Conservation (phyloP, 1,140 invertebrate species). For the Heliconius melpomene region DNA sequence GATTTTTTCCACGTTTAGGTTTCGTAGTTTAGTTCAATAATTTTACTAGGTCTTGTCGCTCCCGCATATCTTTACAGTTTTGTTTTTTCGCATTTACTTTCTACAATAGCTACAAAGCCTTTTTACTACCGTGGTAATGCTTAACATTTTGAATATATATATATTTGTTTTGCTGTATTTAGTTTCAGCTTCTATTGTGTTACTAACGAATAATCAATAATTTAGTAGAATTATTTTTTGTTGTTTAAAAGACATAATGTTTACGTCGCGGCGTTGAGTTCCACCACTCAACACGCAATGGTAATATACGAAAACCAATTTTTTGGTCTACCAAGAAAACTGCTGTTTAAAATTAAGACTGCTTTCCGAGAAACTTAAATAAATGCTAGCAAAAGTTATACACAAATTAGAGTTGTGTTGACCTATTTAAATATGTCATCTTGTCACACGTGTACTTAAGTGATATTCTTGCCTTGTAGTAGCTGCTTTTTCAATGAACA, state of each 20-base stretch:
- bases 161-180: background rate
- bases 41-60: constrained; percentile 65
- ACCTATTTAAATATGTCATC: constrained; percentile 51
- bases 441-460: constrained; percentile 31
- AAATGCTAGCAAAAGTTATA: constrained; percentile 38
- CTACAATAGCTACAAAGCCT: too few relatives aligned
- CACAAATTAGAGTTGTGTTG: constrained; percentile 54
- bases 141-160: background rate
- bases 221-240: too few relatives aligned
- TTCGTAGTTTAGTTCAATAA: constrained; percentile 78
- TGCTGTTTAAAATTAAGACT: constrained; percentile 50
- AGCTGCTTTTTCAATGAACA: background rate
- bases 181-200: too few relatives aligned
- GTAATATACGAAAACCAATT: constrained; percentile 57
- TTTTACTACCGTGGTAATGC: background rate
- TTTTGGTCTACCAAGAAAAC: constrained; percentile 52
- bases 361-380: constrained; percentile 50
- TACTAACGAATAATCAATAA: too few relatives aligned
- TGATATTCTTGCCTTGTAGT: background rate
- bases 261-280: too few relatives aligned
- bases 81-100: constrained; percentile 21
- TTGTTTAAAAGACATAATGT: too few relatives aligned
- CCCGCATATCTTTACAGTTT: constrained; percentile 35
- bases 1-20: constrained; percentile 80
- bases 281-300: too few relatives aligned